phyloP scores from a whole-genome alignment of 2,113 vertebrate species.

The Haliaeetus leucogaster region DNA sequence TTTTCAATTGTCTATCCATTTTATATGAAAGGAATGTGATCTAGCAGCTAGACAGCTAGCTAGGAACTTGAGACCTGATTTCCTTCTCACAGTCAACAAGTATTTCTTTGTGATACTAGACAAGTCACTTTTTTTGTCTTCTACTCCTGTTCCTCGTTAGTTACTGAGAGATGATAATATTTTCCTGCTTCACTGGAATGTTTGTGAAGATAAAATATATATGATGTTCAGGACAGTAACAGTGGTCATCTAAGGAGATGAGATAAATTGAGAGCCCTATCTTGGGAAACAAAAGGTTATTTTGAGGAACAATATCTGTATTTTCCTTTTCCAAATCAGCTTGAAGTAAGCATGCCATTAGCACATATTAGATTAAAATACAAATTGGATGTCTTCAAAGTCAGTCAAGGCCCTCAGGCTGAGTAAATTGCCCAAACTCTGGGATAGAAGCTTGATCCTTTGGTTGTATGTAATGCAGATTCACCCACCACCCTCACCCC shows the following conservation, averaged over 20 bases:
- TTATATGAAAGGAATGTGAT: not conserved
- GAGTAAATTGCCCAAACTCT: not conserved
- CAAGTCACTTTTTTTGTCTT: not conserved
- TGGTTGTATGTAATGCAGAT: not conserved
- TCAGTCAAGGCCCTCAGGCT: not conserved
- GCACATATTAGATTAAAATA: not conserved
- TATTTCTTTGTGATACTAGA: not conserved
- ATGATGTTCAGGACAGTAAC: not conserved
- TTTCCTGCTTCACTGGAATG: not conserved
- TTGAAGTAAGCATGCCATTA: not conserved
- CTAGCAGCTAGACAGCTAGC: not conserved
- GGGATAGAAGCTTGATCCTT: not conserved
- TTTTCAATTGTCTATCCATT: not conserved
- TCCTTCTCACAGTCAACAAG: not conserved
- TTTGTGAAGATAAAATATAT: not conserved
- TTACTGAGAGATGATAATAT: not conserved
- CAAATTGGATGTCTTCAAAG: not conserved
- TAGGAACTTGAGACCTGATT: not conserved
- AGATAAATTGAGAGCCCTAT: not conserved
- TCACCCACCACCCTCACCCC: not conserved
- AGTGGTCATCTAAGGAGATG: not conserved
- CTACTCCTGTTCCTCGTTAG: not conserved
- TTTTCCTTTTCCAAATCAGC: not conserved
- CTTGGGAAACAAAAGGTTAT: not conserved
- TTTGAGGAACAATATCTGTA: not conserved